Percentiles rank a stretch among this genome's conserved stretches.
Evolutionary conservation across 2,797 vertebrate species (phyloP).

Genomic region (Urosaurus nigricauda): DNA sequence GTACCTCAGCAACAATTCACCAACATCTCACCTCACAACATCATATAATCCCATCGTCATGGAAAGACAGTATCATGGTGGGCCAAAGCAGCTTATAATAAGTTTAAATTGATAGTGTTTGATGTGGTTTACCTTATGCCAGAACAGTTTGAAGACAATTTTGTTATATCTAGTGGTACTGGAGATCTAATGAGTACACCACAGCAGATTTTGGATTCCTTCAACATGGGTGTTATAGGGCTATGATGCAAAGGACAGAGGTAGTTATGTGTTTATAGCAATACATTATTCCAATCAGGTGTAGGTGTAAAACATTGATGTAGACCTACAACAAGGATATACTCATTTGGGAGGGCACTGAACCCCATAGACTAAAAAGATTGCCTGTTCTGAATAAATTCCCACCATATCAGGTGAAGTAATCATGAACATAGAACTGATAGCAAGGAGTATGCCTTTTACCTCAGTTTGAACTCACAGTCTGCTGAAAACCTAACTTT

Average conservation of each 20-base stretch:
- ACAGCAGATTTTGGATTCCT: too few species aligned
- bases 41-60: too few species aligned
- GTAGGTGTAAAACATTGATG: not conserved
- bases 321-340: not conserved
- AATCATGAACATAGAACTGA: not conserved
- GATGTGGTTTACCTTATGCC: not conserved
- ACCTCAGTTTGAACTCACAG: not conserved
- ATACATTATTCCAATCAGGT: too few species aligned
- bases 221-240: too few species aligned
- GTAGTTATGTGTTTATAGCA: too few species aligned
- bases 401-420: not conserved
- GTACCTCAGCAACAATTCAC: too few species aligned
- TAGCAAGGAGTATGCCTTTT: constrained; percentile 23
- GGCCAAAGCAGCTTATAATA: too few species aligned
- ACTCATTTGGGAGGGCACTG: not conserved
- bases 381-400: not conserved
- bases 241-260: too few species aligned
- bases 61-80: too few species aligned
- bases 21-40: too few species aligned
- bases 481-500: not conserved
- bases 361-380: not conserved
- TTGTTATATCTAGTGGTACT: not conserved
- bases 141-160: not conserved
- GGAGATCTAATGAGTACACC: too few species aligned
- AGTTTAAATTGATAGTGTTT: too few species aligned